A percentile compares a stretch with the other conserved stretches of the same genome.
These are phyloP conservation scores for Aegotheles bennettii DNA, from an alignment of 2,113 vertebrate genomes.

Conservation along the genomic window DNA sequence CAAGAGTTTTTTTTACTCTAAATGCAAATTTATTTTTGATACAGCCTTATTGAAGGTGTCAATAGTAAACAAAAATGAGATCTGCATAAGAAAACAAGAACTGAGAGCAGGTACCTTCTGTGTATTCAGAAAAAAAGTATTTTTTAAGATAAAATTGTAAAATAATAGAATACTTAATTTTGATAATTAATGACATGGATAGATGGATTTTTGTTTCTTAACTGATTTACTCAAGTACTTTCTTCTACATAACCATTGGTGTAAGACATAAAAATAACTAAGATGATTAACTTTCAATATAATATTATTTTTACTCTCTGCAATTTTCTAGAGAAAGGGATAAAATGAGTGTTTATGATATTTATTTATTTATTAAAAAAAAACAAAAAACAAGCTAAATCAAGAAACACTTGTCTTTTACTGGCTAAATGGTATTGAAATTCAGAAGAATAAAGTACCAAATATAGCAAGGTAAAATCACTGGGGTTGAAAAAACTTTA, in stretches of 20 bases:
- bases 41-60: neutral
- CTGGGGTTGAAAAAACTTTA: accelerated
- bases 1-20: neutral
- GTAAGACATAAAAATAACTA: neutral
- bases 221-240: neutral
- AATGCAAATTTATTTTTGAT: neutral
- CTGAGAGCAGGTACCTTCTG: neutral
- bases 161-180: neutral
- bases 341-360: neutral
- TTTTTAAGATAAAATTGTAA: neutral
- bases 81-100: neutral
- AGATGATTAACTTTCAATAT: neutral
- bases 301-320: neutral
- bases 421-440: neutral
- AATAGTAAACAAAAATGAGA: neutral
- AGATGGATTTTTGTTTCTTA: neutral
- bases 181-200: neutral
- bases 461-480: neutral
- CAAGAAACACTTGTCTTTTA: neutral
- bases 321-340: neutral
- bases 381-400: neutral
- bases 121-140: neutral
- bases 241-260: neutral
- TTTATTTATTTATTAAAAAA: neutral
- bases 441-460: neutral